Base-by-base conservation (phyloP, 2,797 vertebrate genomes). In the Typhlichthys subterraneus region DNA sequence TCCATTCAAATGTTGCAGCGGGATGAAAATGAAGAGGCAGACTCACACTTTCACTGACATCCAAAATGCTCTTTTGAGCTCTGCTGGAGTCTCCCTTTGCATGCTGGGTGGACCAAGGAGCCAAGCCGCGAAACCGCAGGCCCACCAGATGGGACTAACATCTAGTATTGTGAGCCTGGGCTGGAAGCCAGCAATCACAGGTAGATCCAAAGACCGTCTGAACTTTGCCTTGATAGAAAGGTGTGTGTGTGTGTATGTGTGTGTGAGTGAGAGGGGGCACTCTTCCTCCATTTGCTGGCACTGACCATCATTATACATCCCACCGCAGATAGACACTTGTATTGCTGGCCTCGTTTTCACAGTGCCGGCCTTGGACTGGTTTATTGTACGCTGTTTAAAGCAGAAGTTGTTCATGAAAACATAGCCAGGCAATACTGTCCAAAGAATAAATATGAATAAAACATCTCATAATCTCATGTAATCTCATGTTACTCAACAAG, bases 21-120 rank as follows among this genome's bases (percentile, higher is more conserved):
- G 58, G 45, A 17, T 42, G 12, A 48, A 51, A 59, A 48, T 61
- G 45, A 31, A 69, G 11, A 65, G 51, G 13, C 1, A 3, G 50
- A 53, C 61, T 74, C 56, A 46, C 53, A 66, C 68, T 76, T 80
- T 70, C 59, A 69, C 12, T 53, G 51, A 54, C 61, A 75, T 64
- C 12, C 13, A 10, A 5, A 15, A 55, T 72, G 57, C 50, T 47
- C 65, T 72, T 79, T 83, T 84, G 72, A 88, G 88, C 81, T 82
- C 68, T 9, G 66, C 63, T 60, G 70, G 80, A 82, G 61, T 42
- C 63, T 23, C 55, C 23, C 45, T 45, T 75, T 67, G 51, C 72
- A 74, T 60, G 70, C 85, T 70, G 67, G 48, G 61, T 61, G 50
- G 53, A 77, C 73, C 69, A 59, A 63, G 63, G 76, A 64, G 57